Percentiles rank a stretch among this genome's conserved stretches.
These are phyloP conservation scores for Agrotis puta DNA, from an alignment of 2,888 invertebrate genomes.

Conservation along the genomic window DNA sequence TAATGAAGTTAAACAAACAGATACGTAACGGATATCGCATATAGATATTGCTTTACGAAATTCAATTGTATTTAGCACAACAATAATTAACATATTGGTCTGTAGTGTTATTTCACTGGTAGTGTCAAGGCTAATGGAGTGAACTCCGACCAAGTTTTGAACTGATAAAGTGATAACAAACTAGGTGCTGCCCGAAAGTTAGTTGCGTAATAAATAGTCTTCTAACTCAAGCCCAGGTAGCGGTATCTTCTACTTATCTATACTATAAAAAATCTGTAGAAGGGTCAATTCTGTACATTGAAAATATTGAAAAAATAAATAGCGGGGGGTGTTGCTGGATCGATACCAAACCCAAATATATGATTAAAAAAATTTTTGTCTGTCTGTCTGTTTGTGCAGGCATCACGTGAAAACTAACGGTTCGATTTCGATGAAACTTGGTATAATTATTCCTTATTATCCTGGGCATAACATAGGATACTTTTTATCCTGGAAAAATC, in stretches of 20 bases:
- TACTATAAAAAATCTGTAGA: too few relatives aligned
- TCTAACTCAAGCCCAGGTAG: slow-evolving; percentile 32
- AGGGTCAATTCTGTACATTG: too few relatives aligned
- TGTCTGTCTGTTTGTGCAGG: too few relatives aligned
- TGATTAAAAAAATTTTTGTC: too few relatives aligned
- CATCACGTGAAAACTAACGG: too few relatives aligned
- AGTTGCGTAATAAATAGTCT: neutral
- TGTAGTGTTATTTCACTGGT: slow-evolving; percentile 6
- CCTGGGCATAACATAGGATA: too few relatives aligned
- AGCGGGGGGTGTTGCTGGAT: too few relatives aligned
- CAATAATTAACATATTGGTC: slow-evolving; percentile 11
- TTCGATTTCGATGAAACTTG: too few relatives aligned
- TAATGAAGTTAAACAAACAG: neutral
- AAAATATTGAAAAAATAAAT: too few relatives aligned
- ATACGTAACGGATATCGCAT: neutral
- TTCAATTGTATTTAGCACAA: slow-evolving; percentile 12
- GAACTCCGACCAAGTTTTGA: slow-evolving; percentile 10
- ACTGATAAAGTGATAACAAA: slow-evolving; percentile 7
- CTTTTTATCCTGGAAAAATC: too few relatives aligned
- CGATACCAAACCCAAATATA: too few relatives aligned
- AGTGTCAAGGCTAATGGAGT: slow-evolving; percentile 3
- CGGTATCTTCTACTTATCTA: neutral
- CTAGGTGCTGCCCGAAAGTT: neutral
- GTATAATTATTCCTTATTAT: too few relatives aligned
- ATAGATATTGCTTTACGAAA: neutral